A percentile compares a stretch with the other conserved stretches of the same genome.
These are phyloP conservation scores for Drosophila burlai DNA, from an alignment of 1,140 invertebrate species.

Conservation along the genomic window DNA sequence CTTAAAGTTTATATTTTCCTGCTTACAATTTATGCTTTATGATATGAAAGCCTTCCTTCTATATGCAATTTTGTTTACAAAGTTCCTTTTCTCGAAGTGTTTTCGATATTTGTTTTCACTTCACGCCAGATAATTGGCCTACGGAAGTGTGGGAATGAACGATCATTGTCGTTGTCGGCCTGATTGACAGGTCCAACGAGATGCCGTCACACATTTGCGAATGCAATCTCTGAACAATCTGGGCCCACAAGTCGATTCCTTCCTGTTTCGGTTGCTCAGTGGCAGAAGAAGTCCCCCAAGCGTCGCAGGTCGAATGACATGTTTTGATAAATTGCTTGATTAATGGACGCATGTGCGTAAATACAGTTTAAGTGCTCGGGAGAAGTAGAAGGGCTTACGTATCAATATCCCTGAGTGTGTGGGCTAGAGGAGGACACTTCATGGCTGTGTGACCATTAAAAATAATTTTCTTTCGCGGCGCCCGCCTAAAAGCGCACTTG, in stretches of 20 bases:
- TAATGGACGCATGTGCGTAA: slow-evolving; percentile 77
- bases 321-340: slow-evolving; percentile 82
- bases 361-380: slow-evolving; percentile 71
- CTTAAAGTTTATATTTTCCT: too few species aligned
- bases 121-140: slow-evolving; percentile 34
- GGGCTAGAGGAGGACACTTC: slow-evolving; percentile 30
- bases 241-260: slow-evolving; percentile 40
- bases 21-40: too few species aligned
- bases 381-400: slow-evolving; percentile 49
- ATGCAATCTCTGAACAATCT: slow-evolving; percentile 25
- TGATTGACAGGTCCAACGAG: slow-evolving; percentile 39
- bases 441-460: slow-evolving; percentile 66
- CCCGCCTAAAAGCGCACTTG: slow-evolving; percentile 51
- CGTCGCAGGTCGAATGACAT: slow-evolving; percentile 55
- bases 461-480: slow-evolving; percentile 63
- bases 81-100: not conserved
- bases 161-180: slow-evolving; percentile 19
- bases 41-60: too few species aligned
- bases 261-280: slow-evolving; percentile 26
- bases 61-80: not conserved
- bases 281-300: slow-evolving; percentile 28
- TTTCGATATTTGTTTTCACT: slow-evolving; percentile 24
- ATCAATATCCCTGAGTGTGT: slow-evolving; percentile 44
- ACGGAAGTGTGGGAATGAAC: slow-evolving; percentile 22
- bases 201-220: slow-evolving; percentile 23